phyloP scores from a whole-genome alignment of 2,797 vertebrate species.

The Periparus ater region DNA sequence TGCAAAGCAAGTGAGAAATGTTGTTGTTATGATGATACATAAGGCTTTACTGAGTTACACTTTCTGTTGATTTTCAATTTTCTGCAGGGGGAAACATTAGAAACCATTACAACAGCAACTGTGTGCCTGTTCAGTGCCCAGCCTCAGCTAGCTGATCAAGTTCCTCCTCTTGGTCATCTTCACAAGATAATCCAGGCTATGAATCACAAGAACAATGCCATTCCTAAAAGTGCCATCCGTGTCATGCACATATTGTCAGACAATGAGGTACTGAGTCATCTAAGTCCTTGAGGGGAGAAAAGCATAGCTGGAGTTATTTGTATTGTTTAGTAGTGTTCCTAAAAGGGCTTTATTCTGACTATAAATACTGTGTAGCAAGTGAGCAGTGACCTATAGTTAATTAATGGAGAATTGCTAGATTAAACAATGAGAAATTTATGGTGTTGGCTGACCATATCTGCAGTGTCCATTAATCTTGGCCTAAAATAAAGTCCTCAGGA shows the following conservation, averaged over 20 bases:
- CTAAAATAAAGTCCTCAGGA: neutral
- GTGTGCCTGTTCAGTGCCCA: conserved; percentile 95
- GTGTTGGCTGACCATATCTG: neutral
- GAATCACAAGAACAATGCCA: conserved; percentile 94
- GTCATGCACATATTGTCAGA: conserved; percentile 93
- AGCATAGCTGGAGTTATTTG: neutral
- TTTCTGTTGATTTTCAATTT: neutral
- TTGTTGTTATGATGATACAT: neutral
- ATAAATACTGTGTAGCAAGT: neutral
- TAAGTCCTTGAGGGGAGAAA: neutral
- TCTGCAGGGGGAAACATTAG: conserved; percentile 91
- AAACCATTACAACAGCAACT: conserved; percentile 93
- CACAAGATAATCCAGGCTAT: conserved; percentile 92
- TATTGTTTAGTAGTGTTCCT: neutral
- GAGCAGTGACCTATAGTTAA: neutral
- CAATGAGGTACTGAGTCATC: conserved; percentile 86
- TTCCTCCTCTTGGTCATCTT: conserved; percentile 94
- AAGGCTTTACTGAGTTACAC: neutral
- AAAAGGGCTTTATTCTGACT: neutral
- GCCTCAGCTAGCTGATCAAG: conserved; percentile 95
- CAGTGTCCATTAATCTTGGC: neutral
- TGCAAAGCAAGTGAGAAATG: neutral
- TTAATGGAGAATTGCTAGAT: neutral
- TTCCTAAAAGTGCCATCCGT: conserved; percentile 95
- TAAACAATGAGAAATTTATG: neutral